These are phyloP conservation scores for Pinna nobilis DNA, from an alignment of 1,140 invertebrate genomes.

Conservation along the genomic window DNA sequence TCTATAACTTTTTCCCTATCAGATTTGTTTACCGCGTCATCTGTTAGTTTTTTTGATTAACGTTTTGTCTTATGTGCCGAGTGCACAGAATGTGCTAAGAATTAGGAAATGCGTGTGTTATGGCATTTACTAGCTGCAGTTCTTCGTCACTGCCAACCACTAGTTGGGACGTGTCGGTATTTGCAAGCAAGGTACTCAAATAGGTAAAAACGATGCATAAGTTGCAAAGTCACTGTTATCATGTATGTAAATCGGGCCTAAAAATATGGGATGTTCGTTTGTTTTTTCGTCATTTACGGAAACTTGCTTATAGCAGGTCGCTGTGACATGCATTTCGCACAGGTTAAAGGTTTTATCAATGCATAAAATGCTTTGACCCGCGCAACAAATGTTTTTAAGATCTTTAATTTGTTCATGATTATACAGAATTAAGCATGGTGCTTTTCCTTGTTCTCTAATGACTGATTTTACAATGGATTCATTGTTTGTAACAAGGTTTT, in stretches of 20 bases:
- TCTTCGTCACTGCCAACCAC: conserved; percentile 35
- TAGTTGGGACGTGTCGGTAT: neutral
- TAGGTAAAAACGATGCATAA: conserved; percentile 28
- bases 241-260: conserved; percentile 43
- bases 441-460: conserved; percentile 22
- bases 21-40: too few relatives aligned
- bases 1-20: too few relatives aligned
- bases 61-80: too few relatives aligned
- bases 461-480: conserved; percentile 26
- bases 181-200: conserved; percentile 7
- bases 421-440: conserved; percentile 36
- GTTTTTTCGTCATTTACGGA: neutral
- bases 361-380: conserved; percentile 32
- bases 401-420: conserved; percentile 38
- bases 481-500: conserved; percentile 29
- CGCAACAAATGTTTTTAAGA: conserved; percentile 36
- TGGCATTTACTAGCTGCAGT: conserved; percentile 24
- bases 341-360: conserved; percentile 45
- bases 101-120: conserved; percentile 28
- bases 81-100: conserved; percentile 27
- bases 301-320: conserved; percentile 25
- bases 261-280: conserved; percentile 20
- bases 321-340: conserved; percentile 38
- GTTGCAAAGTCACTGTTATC: conserved; percentile 37
- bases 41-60: too few relatives aligned